Base-by-base conservation (phyloP, 2,113 vertebrate genomes). In the Limnothrissa miodon region DNA sequence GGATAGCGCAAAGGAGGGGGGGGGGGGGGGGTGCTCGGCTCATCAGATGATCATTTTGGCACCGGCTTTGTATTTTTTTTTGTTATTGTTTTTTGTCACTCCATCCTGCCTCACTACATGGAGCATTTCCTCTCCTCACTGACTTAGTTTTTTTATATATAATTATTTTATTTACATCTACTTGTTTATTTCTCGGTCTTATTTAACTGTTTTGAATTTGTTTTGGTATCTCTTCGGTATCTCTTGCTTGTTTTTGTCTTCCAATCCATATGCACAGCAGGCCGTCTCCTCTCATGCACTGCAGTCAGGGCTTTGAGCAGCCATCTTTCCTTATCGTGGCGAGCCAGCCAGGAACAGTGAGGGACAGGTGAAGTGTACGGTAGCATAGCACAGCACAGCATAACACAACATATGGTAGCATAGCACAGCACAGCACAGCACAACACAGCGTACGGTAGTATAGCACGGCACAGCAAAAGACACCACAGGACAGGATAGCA, bases 31-130 rank as follows among this genome's bases (percentile, higher is more conserved):
- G 51, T 39, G n/a, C 70, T 11, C 80, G 25, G 83, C 86, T 87
- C 86, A 86, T 87, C 81, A 80, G 84, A 81, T 53, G 82, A 84
- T 88, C 85, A 80, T 86, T 87, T 87, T 87, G 83, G 83, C 85
- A 84, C 83, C 86, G 81, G 87, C 82, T 83, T 83, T 86, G 80
- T 83, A n/a, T n/a, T n/a, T n/a, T n/a, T n/a, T n/a, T n/a, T n/a
- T n/a, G n/a, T n/a, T n/a, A n/a, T n/a, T n/a, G n/a, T n/a, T n/a
- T 82, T 82, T 83, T 82, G 81, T 56, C 83, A 66, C 82, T 82
- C 81, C 4, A 36, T 29, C 29, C 11, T 29, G 46, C 44, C 80
- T 79, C 82, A 80, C 62, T 62, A 83, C 85, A 82, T 42, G 42
- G 42, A 6, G 42, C 6, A 2, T 42, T 6, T 42, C 42, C 42